Conservation (phyloP, 2,113 vertebrate species). For the Paradoxurus hermaphroditus region DNA sequence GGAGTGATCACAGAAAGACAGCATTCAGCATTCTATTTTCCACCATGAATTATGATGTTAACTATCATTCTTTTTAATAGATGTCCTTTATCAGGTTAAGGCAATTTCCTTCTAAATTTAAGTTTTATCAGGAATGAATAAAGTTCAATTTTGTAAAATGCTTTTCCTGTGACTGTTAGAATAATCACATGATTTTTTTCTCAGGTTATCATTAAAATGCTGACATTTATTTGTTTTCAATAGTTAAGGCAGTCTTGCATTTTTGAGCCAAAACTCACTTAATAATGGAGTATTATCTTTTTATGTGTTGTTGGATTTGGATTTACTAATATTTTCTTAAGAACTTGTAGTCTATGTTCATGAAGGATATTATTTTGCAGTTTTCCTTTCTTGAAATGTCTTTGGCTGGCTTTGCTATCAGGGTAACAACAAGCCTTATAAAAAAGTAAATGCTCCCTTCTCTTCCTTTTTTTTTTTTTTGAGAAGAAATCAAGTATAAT, state of each 20-base stretch:
- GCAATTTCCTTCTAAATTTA: not conserved
- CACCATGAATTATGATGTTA: not conserved
- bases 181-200: not conserved
- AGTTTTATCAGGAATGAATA: not conserved
- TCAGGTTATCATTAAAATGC: not conserved
- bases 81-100: not conserved
- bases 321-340: slow-evolving; percentile 11
- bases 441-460: not conserved
- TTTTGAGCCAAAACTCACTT: not conserved
- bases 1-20: not conserved
- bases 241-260: not conserved
- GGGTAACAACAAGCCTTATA: not conserved
- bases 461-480: not conserved
- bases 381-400: not conserved
- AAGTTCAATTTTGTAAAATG: not conserved
- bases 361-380: not conserved
- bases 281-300: not conserved
- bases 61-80: not conserved
- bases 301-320: not conserved
- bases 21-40: not conserved
- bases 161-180: not conserved
- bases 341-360: not conserved
- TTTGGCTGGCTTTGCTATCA: not conserved
- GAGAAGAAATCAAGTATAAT: not conserved
- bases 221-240: not conserved